Base-by-base conservation (phyloP, 2,797 vertebrate species). In the Ispidina lecontei region DNA sequence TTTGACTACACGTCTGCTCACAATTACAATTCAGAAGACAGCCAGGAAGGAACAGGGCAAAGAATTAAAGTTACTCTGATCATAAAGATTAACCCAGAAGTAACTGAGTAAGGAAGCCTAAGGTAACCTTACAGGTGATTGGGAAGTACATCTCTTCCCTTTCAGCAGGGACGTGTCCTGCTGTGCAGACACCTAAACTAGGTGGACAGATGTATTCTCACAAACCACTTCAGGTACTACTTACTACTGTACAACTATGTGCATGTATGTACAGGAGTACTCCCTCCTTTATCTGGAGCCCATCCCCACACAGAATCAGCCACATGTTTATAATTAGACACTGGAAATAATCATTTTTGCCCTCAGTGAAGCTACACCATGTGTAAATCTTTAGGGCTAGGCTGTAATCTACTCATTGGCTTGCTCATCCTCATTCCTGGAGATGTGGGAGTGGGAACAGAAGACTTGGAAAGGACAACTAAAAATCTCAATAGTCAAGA, bases 371-470 rank as follows among this genome's bases (percentile, higher is more conserved):
- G 59, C 47, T 69, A 21, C 4, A 2, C 29, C 62, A 59, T 2
- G 12, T 37, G 75, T 55, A 77, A 83, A 44, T 55, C 70, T 73
- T 64, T 8, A 7, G 35, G 78, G 37, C 31, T 39, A 46, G 60
- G 72, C 62, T 77, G 37, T 6, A 47, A 41, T 70, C 37, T 47
- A 46, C 47, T 68, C 7, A 0, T n/a, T 86, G 87, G 77, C 49
- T 56, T 21, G 25, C 51, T 68, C 14, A 2, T 29, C 44, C 64
- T 75, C 79, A 52, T 75, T 85, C 51, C 87, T 81, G 73, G 55
- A 91, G 63, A 72, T 2, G 44, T 54, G 59, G 89, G 89, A 94
- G 70, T 64, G 67, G 73, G 80, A 95, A 88, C n/a, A n/a, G 44
- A 72, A 73, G 23, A 8, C 47, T 86, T 86, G 59, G 79, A 83